Conservation (phyloP, 2,113 vertebrate species). For the Polypterus bichir region DNA sequence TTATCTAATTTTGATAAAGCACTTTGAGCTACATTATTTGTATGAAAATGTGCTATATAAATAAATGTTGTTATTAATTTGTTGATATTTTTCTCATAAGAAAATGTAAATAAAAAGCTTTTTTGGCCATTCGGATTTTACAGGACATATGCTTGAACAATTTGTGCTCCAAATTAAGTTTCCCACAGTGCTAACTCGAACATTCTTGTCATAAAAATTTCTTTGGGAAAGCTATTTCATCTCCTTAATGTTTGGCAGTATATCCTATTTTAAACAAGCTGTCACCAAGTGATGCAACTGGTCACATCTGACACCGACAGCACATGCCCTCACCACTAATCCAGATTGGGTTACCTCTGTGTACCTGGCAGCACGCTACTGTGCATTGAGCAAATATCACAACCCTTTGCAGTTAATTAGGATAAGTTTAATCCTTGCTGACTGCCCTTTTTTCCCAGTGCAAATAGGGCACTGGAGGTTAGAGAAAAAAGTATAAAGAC, state of each 20-base stretch:
- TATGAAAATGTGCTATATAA: no score
- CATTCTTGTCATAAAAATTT: neutral
- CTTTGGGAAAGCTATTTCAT: no score
- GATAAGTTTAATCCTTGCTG: slow-evolving; percentile 49
- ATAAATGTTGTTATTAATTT: no score
- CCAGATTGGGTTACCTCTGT: slow-evolving; percentile 46
- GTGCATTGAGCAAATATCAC: slow-evolving; percentile 40
- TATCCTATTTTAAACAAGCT: neutral
- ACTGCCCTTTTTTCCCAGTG: slow-evolving; percentile 48
- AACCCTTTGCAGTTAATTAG: slow-evolving; percentile 45
- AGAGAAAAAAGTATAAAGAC: slow-evolving; percentile 39
- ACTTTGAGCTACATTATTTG: no score
- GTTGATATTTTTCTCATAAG: no score
- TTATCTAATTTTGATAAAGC: no score
- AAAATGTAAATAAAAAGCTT: no score
- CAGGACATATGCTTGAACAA: no score
- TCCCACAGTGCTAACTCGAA: neutral
- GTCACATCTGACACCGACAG: slow-evolving; percentile 1
- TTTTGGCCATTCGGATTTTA: no score
- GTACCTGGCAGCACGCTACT: slow-evolving; percentile 50
- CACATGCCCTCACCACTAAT: slow-evolving; percentile 34
- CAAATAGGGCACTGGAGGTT: slow-evolving; percentile 38
- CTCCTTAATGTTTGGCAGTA: neutral
- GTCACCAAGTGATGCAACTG: neutral
- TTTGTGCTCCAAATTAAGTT: neutral